Evolutionary conservation across 2,113 vertebrate species (phyloP).

Genomic region (Hoplias malabaricus): DNA sequence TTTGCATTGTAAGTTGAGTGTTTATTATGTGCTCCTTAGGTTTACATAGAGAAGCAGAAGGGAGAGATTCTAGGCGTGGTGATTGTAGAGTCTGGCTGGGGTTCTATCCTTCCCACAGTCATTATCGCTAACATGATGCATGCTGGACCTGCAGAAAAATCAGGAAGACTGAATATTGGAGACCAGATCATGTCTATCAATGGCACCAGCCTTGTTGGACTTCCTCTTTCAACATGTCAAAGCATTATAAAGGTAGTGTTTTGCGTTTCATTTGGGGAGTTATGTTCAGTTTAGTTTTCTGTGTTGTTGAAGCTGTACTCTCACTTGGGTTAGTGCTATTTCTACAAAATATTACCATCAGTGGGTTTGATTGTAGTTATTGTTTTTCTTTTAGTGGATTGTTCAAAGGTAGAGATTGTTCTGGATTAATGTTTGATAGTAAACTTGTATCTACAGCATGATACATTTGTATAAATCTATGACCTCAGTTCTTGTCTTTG

Average conservation of each 20-base stretch:
- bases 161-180: constrained; percentile 90
- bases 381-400: neutral
- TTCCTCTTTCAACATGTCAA: constrained; percentile 97
- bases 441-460: neutral
- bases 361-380: neutral
- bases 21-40: constrained; percentile 65
- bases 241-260: constrained; percentile 92
- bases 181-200: constrained; percentile 99
- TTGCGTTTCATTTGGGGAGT: neutral
- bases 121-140: constrained; percentile 99
- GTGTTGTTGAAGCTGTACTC: neutral
- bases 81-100: constrained; percentile 98
- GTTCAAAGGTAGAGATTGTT: neutral
- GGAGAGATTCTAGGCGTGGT: constrained; percentile 95
- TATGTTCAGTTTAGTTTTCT: neutral
- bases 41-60: constrained; percentile 94
- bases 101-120: constrained; percentile 95
- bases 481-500: neutral
- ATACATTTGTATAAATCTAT: neutral
- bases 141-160: constrained; percentile 92
- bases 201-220: constrained; percentile 93
- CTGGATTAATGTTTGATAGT: neutral
- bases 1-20: neutral
- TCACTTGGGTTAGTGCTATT: neutral
- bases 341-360: neutral